phyloP scores from a whole-genome alignment of 2,888 invertebrate genomes.

The Diogma glabrata region DNA sequence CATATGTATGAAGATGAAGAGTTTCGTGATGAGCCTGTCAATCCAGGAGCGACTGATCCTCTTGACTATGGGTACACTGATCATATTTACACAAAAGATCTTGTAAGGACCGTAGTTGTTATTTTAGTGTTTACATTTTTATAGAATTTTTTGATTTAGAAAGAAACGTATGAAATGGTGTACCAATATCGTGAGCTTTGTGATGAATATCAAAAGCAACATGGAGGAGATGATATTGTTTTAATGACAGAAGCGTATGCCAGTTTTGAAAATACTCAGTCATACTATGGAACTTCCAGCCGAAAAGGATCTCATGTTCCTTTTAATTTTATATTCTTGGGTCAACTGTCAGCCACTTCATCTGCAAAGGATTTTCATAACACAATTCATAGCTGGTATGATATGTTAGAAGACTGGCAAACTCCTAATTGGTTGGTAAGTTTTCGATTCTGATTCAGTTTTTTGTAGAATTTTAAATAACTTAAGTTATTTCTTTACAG shows the following conservation, averaged over 20 bases:
- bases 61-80: conserved; percentile 39
- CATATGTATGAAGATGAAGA: conserved; percentile 44
- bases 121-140: background rate
- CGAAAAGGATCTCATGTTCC: conserved; percentile 46
- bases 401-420: conserved; percentile 44
- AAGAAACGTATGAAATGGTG: conserved; percentile 36
- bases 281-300: conserved; percentile 45
- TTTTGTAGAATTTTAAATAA: conserved; percentile 25
- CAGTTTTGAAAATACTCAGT: conserved; percentile 41
- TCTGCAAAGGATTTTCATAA: conserved; percentile 41
- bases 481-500: background rate
- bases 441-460: conserved; percentile 48
- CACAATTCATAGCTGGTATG: conserved; percentile 44
- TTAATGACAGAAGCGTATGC: conserved; percentile 52
- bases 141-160: conserved; percentile 20
- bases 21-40: conserved; percentile 40
- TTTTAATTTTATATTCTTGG: conserved; percentile 55
- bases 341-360: conserved; percentile 42
- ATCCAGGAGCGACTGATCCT: conserved; percentile 27
- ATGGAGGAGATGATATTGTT: conserved; percentile 37
- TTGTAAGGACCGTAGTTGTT: conserved; percentile 21
- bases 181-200: conserved; percentile 35
- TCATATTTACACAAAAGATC: conserved; percentile 51
- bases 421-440: conserved; percentile 58
- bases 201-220: conserved; percentile 47